phyloP scores from a whole-genome alignment of 35 echinoderm and acorn worm genomes.

The Stichopus chloronotus region DNA sequence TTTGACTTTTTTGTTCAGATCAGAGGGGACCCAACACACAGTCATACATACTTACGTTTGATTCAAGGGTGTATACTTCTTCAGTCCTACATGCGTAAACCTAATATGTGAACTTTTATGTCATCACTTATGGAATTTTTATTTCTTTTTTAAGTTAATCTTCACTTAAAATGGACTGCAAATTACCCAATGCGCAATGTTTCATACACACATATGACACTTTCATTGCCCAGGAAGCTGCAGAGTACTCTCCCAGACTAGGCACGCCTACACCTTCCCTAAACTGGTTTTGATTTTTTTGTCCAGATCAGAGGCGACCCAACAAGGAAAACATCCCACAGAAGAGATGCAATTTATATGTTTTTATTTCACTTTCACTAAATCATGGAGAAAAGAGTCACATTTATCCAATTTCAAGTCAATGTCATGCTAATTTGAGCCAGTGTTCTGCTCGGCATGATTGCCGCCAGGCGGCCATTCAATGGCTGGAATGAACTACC shows the following conservation, averaged over 20 bases:
- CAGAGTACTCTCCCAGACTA: no score
- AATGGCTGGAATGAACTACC: background rate
- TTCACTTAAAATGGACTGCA: no score
- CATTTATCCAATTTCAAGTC: constrained; percentile 34
- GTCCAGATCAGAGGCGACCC: background rate
- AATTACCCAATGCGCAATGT: no score
- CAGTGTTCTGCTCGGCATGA: constrained; percentile 2
- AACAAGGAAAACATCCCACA: background rate
- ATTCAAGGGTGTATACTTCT: no score
- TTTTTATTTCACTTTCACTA: background rate
- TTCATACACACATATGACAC: no score
- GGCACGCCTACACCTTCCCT: background rate
- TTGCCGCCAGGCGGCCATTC: background rate
- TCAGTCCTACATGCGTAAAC: no score
- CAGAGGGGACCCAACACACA: no score
- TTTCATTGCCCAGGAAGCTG: no score
- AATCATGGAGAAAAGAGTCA: background rate
- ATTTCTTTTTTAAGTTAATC: no score
- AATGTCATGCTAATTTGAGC: constrained; percentile 35
- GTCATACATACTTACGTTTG: no score
- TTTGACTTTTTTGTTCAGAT: background rate
- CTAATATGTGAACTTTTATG: no score
- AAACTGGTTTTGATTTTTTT: background rate
- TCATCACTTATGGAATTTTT: no score
- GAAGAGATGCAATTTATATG: background rate